Base-by-base conservation (phyloP, 2,797 vertebrate genomes). In the Melanogrammus aeglefinus region DNA sequence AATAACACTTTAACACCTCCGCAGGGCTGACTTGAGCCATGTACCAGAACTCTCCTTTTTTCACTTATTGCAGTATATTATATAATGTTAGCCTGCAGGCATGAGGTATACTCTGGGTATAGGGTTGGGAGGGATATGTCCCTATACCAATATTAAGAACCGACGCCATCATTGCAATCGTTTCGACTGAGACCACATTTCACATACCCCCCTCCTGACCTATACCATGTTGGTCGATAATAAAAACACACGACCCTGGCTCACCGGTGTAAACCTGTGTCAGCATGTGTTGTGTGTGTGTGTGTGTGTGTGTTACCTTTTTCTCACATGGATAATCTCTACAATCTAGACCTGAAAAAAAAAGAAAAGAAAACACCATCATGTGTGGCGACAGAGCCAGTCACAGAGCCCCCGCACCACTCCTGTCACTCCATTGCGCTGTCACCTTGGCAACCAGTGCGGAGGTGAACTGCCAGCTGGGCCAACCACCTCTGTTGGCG, bases 381-480 rank as follows among this genome's bases (percentile, higher is more conserved):
- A 95, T 93, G 92, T 92, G 94, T 93, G 89, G 95, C 93, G 95
- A 96, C 95, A 94, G 94, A 94, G 94, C 88, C 77, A 87, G 81
- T 82, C 90, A 91, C 79, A 83, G 90, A 21, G 14, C 47, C 51
- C 51, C 51, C 51, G 5, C 51, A n/a, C 51, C 21, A 18, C 83
- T 89, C 63, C 92, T 94, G 94, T 94, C 94, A 92, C 86, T 89
- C 89, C 93, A 80, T 85, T 92, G 89, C 90, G 87, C 92, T 86
- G 94, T 97, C 95, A 93, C 96, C 94, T 91, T 96, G 96, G 95
- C 94, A 96, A 97, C 95, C 82, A 87, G 83, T 77, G 91, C 91
- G 79, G 93, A 94, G 95, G 94, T 91, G 94, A 94, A 82, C 93
- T 91, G 94, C 93, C 95, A 94, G 94, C 94, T 88, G 94, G 96